Base-by-base conservation (phyloP, 2,797 vertebrate genomes). In the Channallabes apus region DNA sequence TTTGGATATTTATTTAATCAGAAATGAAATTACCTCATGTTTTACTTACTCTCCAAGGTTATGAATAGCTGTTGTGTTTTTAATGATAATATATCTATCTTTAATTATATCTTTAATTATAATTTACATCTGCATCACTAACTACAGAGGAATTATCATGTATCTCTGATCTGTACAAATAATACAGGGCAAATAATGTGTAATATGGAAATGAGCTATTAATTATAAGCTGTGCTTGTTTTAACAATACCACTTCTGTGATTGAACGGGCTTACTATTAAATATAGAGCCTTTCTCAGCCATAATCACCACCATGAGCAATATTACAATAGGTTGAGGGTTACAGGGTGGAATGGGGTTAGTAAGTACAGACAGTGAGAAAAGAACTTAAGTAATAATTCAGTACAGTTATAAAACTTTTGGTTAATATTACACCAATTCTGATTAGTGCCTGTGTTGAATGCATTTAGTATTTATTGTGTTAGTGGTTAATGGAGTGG, bases 221-320 rank as follows among this genome's bases (percentile, higher is more conserved):
- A 87, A 85, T 85, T 87, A 87, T 87, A 85, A 86, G 81, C 88
- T 86, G 80, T 35, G 86, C 78, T 84, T 86, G 71, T 89, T 89
- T 88, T 84, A 84, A 41, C 85, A 87, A 65, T 87, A 69, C 14
- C 46, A 41, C 79, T 72, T 86, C 86, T 75, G 32, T 20, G 20
- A 80, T 82, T 82, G 75, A 85, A 84, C 77, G 38, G 54, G 85
- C 76, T 80, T 82, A 85, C 78, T 80, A 84, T 71, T 41, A 85
- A 64, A 82, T 64, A 32, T 72, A 35, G 27, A 17, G 14, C 56
- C 32, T 35, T 51, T 77, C 46, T 35, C 29, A 71, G 58, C n/a
- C 38, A 72, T 71, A 84, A 89, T 89, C 85, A 87, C 27, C 68
- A 82, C 35, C 69, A 35, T 41, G 83, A 82, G 38, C 59, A 38